Base-by-base conservation (phyloP, 2,888 invertebrate species). In the Andrena bucephala region DNA sequence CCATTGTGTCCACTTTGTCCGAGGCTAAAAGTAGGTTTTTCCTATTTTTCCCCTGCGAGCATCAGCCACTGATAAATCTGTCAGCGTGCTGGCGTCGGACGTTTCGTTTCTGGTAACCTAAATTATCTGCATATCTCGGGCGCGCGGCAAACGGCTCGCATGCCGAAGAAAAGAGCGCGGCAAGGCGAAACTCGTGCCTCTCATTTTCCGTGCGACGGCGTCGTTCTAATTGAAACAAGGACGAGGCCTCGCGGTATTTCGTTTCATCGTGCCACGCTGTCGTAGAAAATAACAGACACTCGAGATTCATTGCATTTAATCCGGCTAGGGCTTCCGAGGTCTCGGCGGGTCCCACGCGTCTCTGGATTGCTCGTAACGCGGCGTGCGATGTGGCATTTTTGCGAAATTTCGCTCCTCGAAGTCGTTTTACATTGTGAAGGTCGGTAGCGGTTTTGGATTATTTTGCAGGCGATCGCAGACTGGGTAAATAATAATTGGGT, bases 21-120 rank as follows among this genome's bases (percentile, higher is more conserved):
- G 20, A 27, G 24, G 54, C 67, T 62, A 48, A 80, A 66, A 52
- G 27, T 7, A 31, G 2, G 20, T 20, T 62, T n/a, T 33, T 6
- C 50, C 48, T 27, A 6, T 2, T 59, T 13, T 59, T 59, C 29
- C 3, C 6, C 33, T 36, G 31, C 50, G 13, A 42, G 8, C n/a
- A 57, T 65, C 63, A 72, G 67, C 42, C 20, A 13, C 27, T 54
- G 63, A 72, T 67, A 77, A 72, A 77, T 81, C 62, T 68, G 71
- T 31, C 60, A 60, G 31, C 70, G 60, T 31, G 60, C 63, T 54
- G 27, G 4, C 54, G 31, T 68, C 29, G 27, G 6, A n/a, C 31
- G 24, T 42, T 63, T 54, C 27, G 29, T 29, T n/a, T 8, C 50
- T 70, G n/a, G 2, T 65, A 76, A 79, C 65, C 52, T 42, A 48